These are phyloP conservation scores for Dolichotis patagonum DNA, from an alignment of 2,113 vertebrate genomes.

Conservation along the genomic window DNA sequence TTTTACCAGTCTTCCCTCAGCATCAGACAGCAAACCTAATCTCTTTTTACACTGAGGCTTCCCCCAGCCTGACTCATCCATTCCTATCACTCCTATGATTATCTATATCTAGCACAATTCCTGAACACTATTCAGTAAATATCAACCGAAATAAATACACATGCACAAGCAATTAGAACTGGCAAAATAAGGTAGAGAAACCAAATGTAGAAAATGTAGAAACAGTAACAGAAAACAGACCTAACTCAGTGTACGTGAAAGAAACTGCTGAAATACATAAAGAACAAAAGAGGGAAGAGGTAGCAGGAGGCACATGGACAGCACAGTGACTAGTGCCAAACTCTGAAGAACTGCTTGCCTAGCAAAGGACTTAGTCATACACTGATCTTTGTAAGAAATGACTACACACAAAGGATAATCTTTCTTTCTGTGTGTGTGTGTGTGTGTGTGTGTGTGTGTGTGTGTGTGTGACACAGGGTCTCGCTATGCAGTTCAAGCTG, in stretches of 20 bases:
- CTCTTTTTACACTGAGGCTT: background rate
- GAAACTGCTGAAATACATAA: background rate
- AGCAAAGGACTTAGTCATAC: background rate
- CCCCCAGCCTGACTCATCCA: background rate
- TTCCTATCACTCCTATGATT: background rate
- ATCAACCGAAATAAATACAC: background rate
- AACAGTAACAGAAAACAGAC: background rate
- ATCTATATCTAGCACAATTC: background rate
- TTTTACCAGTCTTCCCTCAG: background rate
- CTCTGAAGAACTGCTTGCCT: background rate
- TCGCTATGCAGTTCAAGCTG: too few relatives aligned
- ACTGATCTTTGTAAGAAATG: background rate
- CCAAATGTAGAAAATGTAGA: background rate
- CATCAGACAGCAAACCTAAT: background rate
- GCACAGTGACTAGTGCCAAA: background rate
- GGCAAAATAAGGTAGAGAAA: background rate
- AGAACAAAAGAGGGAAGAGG: background rate
- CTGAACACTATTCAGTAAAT: background rate
- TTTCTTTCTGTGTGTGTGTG: too few relatives aligned
- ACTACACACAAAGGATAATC: background rate
- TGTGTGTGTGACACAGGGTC: too few relatives aligned
- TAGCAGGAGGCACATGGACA: background rate
- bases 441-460: too few relatives aligned
- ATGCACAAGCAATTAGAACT: background rate
- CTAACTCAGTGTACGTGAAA: background rate